Base-by-base conservation (phyloP, 1,140 invertebrate species). In the Ceratoteleas bidentatus region DNA sequence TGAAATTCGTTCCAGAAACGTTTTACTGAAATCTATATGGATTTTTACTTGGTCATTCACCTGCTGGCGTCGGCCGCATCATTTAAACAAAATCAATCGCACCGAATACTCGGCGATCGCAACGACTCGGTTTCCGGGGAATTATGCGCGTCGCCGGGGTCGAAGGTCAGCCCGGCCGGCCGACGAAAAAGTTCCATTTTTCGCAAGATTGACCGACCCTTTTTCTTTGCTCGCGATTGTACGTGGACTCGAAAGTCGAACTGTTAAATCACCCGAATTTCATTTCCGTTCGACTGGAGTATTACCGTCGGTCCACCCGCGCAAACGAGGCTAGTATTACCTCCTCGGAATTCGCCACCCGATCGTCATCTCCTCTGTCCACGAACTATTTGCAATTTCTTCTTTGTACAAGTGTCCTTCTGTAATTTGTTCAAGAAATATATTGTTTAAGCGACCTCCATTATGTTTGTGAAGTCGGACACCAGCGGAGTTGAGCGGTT, bases 261-360 rank as follows among this genome's bases (percentile, higher is more conserved):
- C 87, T 81, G 85, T 87, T 88, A 88, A 88, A 89, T 88, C 88
- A 88, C 85, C 81, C 85, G 85, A 89, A 89, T 89, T 90, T 90
- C 87, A 90, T 88, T 89, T 90, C 87, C 88, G 85, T 87, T 85
- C 80, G 69, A 78, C 57, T 82, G 74, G 64, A 70, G 84, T 85
- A 88, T 88, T 90, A 88, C 82, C 85, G 85, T 87, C 84, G 85
- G 69, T 82, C 81, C 80, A 73, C 79, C 78, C 49, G 74, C 69
- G 60, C 56, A 81, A 81, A 83, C 74, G 82, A 84, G 79, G 58
- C 77, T 65, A 78, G 76, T 83, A 84, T 84, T 85, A 83, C 83
- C 72, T 83, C 83, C 73, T 72, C 58, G 53, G 60, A 68, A 84
- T 84, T 77, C 80, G 43, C 49, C 34, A 57, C 24, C 40, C 57